phyloP scores from a whole-genome alignment of 1,140 invertebrate species.

The Euschistus heros region DNA sequence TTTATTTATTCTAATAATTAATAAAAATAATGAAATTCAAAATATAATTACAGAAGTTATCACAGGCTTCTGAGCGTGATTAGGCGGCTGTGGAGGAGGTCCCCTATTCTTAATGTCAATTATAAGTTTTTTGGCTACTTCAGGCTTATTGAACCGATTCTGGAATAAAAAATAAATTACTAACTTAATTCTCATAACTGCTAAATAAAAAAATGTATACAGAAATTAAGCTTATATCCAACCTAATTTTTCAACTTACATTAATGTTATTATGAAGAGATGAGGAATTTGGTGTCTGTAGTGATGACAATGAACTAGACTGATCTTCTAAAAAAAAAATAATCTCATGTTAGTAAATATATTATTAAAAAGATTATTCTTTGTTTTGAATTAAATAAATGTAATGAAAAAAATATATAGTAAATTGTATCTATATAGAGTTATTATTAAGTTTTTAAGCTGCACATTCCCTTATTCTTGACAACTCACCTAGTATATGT shows the following conservation, averaged over 20 bases:
- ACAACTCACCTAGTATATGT: no score
- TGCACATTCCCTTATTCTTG: no score
- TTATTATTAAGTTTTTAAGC: no score
- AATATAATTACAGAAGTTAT: constrained; percentile 30
- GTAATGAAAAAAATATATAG: no score
- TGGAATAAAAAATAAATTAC: neutral
- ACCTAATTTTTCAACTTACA: neutral
- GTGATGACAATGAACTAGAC: constrained; percentile 8
- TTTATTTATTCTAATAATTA: no score
- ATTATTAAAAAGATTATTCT: no score
- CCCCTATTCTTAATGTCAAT: constrained; percentile 36
- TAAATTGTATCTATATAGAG: no score
- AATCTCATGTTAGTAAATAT: neutral
- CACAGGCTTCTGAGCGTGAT: constrained; percentile 41
- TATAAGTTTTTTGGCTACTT: constrained; percentile 21
- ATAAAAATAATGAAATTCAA: neutral
- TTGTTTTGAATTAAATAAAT: no score
- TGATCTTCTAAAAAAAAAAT: constrained; percentile 7
- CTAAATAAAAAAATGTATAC: neutral
- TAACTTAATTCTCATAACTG: neutral
- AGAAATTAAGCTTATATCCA: neutral
- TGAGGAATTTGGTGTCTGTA: constrained; percentile 2
- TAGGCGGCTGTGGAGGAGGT: constrained; percentile 43
- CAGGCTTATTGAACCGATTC: constrained; percentile 22
- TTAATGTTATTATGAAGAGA: constrained; percentile 3